These are phyloP conservation scores for Temnopleurus reevesii DNA, from an alignment of 53 echinoderm and acorn worm genomes.

Conservation along the genomic window DNA sequence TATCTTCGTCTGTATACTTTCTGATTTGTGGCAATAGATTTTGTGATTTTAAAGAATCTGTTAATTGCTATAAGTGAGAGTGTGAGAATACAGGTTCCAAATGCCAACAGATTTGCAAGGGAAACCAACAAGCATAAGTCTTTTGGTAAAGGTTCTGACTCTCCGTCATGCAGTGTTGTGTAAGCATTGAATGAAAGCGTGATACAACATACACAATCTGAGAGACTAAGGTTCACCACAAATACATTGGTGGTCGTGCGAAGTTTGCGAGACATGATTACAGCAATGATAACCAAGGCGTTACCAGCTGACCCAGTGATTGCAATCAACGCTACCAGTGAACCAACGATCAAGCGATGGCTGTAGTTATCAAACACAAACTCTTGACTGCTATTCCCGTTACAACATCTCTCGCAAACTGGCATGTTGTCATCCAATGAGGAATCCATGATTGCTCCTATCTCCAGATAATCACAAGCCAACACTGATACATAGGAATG, in stretches of 20 bases:
- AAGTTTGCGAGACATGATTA: slow-evolving; percentile 24
- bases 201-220: neutral
- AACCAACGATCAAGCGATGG: neutral
- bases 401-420: neutral
- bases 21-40: slow-evolving; percentile 16
- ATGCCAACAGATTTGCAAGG: neutral
- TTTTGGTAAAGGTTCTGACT: neutral
- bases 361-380: slow-evolving; percentile 10
- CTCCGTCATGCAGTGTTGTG: neutral
- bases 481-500: no score
- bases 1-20: neutral
- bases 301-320: neutral
- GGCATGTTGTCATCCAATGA: neutral
- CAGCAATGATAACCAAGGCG: slow-evolving; percentile 12
- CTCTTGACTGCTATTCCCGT: neutral
- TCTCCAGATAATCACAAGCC: no score
- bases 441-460: neutral
- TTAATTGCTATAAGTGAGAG: slow-evolving; percentile 36
- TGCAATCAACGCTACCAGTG: neutral
- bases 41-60: neutral
- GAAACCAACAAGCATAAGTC: slow-evolving; percentile 12
- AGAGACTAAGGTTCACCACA: slow-evolving; percentile 37
- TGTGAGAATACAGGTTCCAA: neutral
- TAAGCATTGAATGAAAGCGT: slow-evolving; percentile 16
- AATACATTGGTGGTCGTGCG: slow-evolving; percentile 33